Evolutionary conservation across 1,140 invertebrate species (phyloP).

Genomic region (Drusus annulatus): DNA sequence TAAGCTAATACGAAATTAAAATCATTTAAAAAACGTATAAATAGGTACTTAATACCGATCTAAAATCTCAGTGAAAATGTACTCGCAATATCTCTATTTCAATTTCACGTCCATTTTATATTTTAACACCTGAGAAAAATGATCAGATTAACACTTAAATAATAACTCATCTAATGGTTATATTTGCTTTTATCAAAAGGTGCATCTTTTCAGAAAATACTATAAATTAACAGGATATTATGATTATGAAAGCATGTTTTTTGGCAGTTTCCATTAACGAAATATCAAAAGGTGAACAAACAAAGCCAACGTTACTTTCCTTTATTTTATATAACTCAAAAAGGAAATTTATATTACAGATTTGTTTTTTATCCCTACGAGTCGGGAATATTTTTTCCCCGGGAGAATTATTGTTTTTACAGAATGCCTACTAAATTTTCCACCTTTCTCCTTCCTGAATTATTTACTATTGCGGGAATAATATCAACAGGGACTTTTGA

Average conservation of each 20-base stretch:
- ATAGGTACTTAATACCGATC: no score
- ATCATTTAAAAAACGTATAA: no score
- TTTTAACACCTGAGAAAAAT: no score
- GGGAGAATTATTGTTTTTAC: conserved; percentile 18
- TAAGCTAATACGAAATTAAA: no score
- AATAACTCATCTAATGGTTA: no score
- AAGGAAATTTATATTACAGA: conserved; percentile 31
- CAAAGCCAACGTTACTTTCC: neutral
- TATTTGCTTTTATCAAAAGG: no score
- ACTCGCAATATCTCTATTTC: no score
- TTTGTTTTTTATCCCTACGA: conserved; percentile 17
- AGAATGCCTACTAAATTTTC: conserved; percentile 26
- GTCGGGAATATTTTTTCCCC: conserved; percentile 17
- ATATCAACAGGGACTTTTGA: conserved; percentile 51
- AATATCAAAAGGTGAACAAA: neutral
- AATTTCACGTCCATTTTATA: no score
- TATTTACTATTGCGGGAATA: conserved; percentile 36
- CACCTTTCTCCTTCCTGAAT: conserved; percentile 17
- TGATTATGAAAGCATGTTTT: neutral
- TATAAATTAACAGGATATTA: no score
- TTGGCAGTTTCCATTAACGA: conserved; percentile 14
- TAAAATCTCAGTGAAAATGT: no score
- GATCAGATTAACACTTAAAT: no score
- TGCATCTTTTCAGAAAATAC: no score
- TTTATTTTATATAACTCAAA: conserved; percentile 20